These are phyloP conservation scores for Cephalotes varians DNA, from an alignment of 2,888 invertebrate species.

Conservation along the genomic window DNA sequence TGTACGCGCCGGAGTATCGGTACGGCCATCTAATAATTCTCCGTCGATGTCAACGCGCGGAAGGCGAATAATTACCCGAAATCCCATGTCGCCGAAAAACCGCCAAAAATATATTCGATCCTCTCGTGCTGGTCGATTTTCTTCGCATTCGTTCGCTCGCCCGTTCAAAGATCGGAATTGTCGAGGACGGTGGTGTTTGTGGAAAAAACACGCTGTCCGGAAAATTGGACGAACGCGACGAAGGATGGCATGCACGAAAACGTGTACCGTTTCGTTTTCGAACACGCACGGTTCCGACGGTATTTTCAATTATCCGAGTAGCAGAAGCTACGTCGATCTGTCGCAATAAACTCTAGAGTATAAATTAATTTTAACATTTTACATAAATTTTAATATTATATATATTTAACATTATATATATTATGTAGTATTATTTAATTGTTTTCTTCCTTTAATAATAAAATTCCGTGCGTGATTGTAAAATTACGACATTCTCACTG, in stretches of 20 bases:
- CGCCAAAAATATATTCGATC: not conserved
- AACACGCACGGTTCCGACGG: not conserved
- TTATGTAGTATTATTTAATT: not conserved
- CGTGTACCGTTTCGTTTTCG: slow-evolving; percentile 16
- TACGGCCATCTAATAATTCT: slow-evolving; percentile 35
- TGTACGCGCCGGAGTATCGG: slow-evolving; percentile 53
- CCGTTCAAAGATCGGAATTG: not conserved
- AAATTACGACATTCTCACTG: not conserved
- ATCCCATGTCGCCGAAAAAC: slow-evolving; percentile 5
- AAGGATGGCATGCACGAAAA: slow-evolving; percentile 5
- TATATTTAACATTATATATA: not conserved
- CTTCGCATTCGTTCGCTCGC: not conserved
- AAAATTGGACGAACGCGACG: slow-evolving; percentile 32
- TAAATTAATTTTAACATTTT: slow-evolving; percentile 2
- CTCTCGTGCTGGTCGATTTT: not conserved
- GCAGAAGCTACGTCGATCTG: not conserved
- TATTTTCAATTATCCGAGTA: slow-evolving; percentile 22
- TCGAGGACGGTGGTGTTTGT: not conserved
- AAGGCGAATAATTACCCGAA: slow-evolving; percentile 21
- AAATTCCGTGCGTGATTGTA: not conserved
- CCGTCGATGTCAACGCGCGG: not conserved
- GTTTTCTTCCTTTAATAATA: not conserved
- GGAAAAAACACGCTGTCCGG: slow-evolving; percentile 25
- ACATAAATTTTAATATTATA: no score
- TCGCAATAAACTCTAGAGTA: not conserved